Evolutionary conservation across 2,797 vertebrate genomes (phyloP).

Genomic region (Pitangus sulphuratus): DNA sequence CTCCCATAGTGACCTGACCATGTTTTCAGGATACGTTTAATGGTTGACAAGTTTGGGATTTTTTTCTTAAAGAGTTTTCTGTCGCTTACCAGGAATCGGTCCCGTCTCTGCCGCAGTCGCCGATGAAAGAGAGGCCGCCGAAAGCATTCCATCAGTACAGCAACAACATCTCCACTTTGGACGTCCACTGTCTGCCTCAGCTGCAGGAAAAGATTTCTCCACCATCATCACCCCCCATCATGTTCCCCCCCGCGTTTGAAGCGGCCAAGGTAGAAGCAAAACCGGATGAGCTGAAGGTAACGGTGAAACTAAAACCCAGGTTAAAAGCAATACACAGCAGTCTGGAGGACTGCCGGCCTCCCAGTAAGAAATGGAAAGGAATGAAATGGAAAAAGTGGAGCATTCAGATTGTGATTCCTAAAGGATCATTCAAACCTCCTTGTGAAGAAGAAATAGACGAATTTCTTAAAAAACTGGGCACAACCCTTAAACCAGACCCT

Average conservation of each 20-base stretch:
- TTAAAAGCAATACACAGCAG: constrained; percentile 83
- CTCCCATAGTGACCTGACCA: background rate
- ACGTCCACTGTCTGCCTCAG: constrained; percentile 93
- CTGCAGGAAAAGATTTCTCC: constrained; percentile 88
- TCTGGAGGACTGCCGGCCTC: constrained; percentile 85
- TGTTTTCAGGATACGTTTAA: background rate
- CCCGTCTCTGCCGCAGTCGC: constrained; percentile 77
- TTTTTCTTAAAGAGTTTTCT: background rate
- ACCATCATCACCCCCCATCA: constrained; percentile 83
- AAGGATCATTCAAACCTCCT: constrained; percentile 86
- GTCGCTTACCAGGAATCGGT: constrained; percentile 77
- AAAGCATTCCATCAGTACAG: constrained; percentile 93
- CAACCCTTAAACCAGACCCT: constrained; percentile 87
- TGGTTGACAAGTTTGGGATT: background rate
- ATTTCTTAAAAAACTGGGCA: constrained; percentile 88
- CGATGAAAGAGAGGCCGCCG: constrained; percentile 81
- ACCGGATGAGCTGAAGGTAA: constrained; percentile 92
- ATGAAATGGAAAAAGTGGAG: constrained; percentile 97
- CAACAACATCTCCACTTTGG: constrained; percentile 94
- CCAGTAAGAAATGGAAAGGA: constrained; percentile 91
- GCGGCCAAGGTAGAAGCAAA: constrained; percentile 84
- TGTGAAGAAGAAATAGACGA: constrained; percentile 93
- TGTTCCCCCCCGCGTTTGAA: constrained; percentile 85
- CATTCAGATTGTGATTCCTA: constrained; percentile 89
- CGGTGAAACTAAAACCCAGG: constrained; percentile 91